phyloP scores from a whole-genome alignment of 1,140 invertebrate genomes.

The Zaprionus inermis region DNA sequence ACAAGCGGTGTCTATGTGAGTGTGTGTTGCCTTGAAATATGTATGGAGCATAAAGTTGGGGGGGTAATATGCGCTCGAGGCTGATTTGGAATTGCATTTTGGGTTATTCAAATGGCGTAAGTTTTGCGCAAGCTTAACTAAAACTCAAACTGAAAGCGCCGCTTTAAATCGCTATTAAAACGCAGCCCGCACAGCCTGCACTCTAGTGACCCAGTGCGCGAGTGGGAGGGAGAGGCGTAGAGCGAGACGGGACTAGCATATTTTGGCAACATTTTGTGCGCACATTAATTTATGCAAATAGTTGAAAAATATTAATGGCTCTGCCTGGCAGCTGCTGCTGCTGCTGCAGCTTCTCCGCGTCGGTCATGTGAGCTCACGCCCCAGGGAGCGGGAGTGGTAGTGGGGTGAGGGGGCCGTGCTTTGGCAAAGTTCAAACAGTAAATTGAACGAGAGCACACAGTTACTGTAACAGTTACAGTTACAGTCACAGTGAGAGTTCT shows the following conservation, averaged over 20 bases:
- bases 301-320: constrained; percentile 81
- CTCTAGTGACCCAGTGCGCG: constrained; percentile 40
- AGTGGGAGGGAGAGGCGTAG: neutral
- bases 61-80: constrained; percentile 45
- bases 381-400: neutral
- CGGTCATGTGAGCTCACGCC: neutral
- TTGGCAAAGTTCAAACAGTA: constrained; percentile 48
- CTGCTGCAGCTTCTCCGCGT: neutral
- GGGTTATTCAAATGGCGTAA: constrained; percentile 61
- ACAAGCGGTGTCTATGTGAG: neutral
- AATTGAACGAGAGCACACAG: constrained; percentile 49
- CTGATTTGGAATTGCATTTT: constrained; percentile 64
- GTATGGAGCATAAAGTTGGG: constrained; percentile 36
- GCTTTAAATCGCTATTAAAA: constrained; percentile 76
- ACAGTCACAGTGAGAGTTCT: constrained; percentile 38
- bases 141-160: constrained; percentile 57
- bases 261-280: constrained; percentile 78
- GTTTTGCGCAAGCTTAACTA: constrained; percentile 61
- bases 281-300: constrained; percentile 82
- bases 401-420: neutral
- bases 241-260: constrained; percentile 33
- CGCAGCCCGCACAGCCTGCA: constrained; percentile 26
- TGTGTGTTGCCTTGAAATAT: constrained; percentile 32
- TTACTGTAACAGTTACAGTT: constrained; percentile 1
- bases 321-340: constrained; percentile 52